Base-by-base conservation (phyloP, 2,113 vertebrate species). In the Panurus biarmicus region DNA sequence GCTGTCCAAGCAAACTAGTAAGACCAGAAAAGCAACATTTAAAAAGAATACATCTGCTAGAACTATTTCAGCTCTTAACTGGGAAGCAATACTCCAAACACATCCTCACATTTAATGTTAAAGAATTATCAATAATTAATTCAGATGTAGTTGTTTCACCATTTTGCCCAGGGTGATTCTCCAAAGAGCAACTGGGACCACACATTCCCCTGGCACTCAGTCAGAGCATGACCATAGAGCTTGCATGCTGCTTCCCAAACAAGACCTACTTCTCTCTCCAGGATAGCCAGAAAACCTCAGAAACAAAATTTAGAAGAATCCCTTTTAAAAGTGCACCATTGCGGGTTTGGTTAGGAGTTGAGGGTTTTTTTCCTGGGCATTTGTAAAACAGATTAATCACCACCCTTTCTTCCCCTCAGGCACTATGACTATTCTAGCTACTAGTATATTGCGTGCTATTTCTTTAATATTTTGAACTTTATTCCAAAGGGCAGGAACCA, bases 381-480 rank as follows among this genome's bases (percentile, higher is more conserved):
- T 88, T 93, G 20, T 73, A 82, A 90, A 28, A 89, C 57, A 81
- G 74, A 85, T 93, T 95, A 85, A 94, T 92, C 94, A 95, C 66
- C 60, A 91, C 56, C n/a, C 89, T 93, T 61, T 74, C 64, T 80
- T 47, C 29, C 84, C 87, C 86, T 85, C 45, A 0, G 65, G 77
- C 78, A 28, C 58, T 44, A n/a, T 85, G 93, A 91, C 82, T 93
- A 70, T 94, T 91, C 80, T 77, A 95, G 93, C 93, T 92, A 85
- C 85, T 65, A 93, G 92, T 86, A 81, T 86, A 91, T 90, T 91
- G 73, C 15, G 23, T 79, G 76, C 86, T 93, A 94, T 96, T 97
- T 97, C 89, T 96, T 96, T 95, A 97, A 78, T 86, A 89, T 72
- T 75, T 76, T 88, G 62, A 92, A 85, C 87, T 95, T 97, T 82